Evolutionary conservation across 2,888 invertebrate species (phyloP).

Genomic region (Meta bourneti): DNA sequence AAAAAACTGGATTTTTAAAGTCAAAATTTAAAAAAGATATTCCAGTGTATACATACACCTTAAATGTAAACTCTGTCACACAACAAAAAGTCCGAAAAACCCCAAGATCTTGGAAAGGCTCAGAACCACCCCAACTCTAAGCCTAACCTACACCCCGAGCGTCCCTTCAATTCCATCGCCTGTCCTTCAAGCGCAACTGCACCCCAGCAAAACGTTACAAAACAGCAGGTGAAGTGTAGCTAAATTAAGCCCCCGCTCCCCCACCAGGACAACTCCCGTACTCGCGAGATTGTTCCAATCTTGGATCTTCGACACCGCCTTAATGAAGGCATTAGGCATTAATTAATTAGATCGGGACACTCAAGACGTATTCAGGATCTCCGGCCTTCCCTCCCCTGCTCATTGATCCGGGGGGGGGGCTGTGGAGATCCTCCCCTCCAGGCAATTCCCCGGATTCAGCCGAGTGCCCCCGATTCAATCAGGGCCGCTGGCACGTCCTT

Average conservation of each 20-base stretch:
- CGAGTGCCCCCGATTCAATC: slow-evolving; percentile 3
- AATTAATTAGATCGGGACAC: slow-evolving; percentile 55
- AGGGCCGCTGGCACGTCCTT: neutral
- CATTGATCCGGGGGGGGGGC: slow-evolving; percentile 20
- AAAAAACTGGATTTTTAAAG: no score
- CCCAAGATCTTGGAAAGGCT: no score
- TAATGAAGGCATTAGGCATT: slow-evolving; percentile 53
- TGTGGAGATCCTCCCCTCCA: no score
- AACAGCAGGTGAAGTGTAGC: slow-evolving; percentile 19
- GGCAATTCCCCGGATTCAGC: no score
- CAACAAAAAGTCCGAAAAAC: no score
- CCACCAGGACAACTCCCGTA: neutral
- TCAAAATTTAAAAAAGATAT: no score
- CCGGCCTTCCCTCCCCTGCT: neutral
- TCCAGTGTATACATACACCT: no score
- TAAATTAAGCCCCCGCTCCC: slow-evolving; percentile 32
- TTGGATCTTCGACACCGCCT: slow-evolving; percentile 10
- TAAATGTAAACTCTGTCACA: no score
- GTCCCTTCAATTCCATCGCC: neutral
- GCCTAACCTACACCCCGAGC: neutral
- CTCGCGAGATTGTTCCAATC: slow-evolving; percentile 7
- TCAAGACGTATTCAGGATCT: slow-evolving; percentile 45
- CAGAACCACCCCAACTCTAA: neutral
- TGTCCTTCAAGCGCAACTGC: neutral
- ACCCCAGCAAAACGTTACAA: no score